phyloP scores from a whole-genome alignment of 2,888 invertebrate species.

The Lydus trimaculatus region DNA sequence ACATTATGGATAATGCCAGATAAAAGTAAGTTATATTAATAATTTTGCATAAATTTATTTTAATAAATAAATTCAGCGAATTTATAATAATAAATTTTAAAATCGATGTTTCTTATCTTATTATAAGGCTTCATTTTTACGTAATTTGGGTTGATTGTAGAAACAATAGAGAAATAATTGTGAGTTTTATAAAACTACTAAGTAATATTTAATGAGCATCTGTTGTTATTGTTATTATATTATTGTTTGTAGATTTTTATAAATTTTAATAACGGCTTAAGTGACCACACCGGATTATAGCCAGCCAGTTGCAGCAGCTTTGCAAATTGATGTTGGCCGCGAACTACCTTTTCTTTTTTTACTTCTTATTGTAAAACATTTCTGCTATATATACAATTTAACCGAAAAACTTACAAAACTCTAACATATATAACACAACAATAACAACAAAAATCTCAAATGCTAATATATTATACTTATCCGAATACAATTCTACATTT shows the following conservation, averaged over 20 bases:
- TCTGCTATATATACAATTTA: background rate
- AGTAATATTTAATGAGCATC: constrained; percentile 26
- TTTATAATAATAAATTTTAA: constrained; percentile 19
- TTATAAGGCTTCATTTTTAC: background rate
- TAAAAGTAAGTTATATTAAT: constrained; percentile 35
- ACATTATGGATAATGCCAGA: constrained; percentile 33
- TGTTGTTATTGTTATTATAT: no score
- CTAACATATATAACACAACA: background rate
- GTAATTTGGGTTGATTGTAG: no score
- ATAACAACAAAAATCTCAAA: constrained; percentile 4
- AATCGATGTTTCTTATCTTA: background rate
- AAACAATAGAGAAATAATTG: no score
- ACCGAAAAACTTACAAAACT: constrained; percentile 8
- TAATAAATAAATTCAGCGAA: constrained; percentile 26
- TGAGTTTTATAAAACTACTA: no score
- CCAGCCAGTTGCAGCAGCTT: constrained; percentile 5
- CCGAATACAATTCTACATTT: constrained; percentile 5
- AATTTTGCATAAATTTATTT: constrained; percentile 31
- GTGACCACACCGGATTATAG: constrained; percentile 8
- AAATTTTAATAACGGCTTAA: constrained; percentile 8
- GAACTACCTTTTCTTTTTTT: constrained; percentile 1
- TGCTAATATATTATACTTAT: constrained; percentile 11
- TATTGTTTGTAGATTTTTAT: constrained; percentile 2
- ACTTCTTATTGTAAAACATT: constrained; percentile 4
- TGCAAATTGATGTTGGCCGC: constrained; percentile 9